These are phyloP conservation scores for Sebastes taczanowskii DNA, from an alignment of 2,797 vertebrate genomes.

Conservation along the genomic window DNA sequence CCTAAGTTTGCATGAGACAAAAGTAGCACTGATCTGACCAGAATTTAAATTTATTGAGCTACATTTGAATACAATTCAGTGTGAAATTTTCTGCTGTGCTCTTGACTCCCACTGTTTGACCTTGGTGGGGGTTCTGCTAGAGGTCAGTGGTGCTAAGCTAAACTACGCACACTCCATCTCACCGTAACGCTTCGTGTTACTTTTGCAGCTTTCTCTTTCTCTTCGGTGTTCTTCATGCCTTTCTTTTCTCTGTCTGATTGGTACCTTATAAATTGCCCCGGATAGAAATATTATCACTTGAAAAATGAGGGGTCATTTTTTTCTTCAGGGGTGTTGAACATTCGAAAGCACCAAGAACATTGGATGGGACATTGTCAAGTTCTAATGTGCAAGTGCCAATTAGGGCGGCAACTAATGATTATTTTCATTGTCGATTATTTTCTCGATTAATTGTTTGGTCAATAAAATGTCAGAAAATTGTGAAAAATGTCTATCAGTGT, in stretches of 20 bases:
- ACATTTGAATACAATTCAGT: neutral
- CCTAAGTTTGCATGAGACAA: constrained; percentile 70
- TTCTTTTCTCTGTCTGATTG: constrained; percentile 64
- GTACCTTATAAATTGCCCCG: neutral
- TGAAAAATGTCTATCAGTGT: too few relatives aligned
- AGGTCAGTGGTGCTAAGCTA: constrained; percentile 75
- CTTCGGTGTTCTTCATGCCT: constrained; percentile 54
- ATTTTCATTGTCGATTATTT: too few relatives aligned
- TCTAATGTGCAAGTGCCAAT: constrained; percentile 13
- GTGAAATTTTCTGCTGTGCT: constrained; percentile 22
- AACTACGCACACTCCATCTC: constrained; percentile 65
- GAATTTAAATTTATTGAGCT: constrained; percentile 16
- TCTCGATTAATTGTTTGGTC: too few relatives aligned
- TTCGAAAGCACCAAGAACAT: neutral
- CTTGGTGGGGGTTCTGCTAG: constrained; percentile 43
- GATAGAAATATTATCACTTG: neutral
- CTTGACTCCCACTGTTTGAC: constrained; percentile 38
- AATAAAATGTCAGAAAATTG: too few relatives aligned
- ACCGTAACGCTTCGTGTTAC: constrained; percentile 66
- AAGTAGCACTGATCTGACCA: constrained; percentile 71
- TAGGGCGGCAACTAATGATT: too few relatives aligned
- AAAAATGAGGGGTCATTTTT: neutral
- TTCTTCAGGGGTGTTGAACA: constrained; percentile 5
- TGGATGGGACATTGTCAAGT: constrained; percentile 18
- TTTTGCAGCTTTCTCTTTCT: constrained; percentile 71